Evolutionary conservation across 1,140 invertebrate genomes (phyloP), one percentile per base, ranked within the genome.

Genomic region (Calycopis cecrops): DNA sequence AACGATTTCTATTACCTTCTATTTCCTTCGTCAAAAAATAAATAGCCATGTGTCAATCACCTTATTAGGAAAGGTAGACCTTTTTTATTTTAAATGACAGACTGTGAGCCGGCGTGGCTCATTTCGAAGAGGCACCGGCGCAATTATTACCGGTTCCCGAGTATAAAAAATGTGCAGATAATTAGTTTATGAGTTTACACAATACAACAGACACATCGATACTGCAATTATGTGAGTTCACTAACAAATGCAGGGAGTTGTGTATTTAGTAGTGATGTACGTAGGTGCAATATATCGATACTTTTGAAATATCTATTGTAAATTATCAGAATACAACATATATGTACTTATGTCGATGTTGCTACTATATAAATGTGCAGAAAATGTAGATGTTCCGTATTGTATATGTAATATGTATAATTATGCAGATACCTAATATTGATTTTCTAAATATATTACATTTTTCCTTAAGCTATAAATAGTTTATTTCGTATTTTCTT

Each of bases 121-220:
- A 60, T 62, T 68, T 65, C 61, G 50, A 69, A 69, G 73, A 76
- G 66, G 63, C 38, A 67, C 76, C 71, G 69, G 53, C 65, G 51
- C 56, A 73, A 83, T 80, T 79, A 76, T 70, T 11, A 59, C 60
- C 37, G 60, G 62, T 54, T 37, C 62, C 59, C 49, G 9, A 42
- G 40, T 67, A 61, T 69, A 79, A 76, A 82, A 78, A 75, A 57
- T 59, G 61, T 63, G 67, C 65, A 69, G 59, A 76, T 79, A 80
- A 82, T 85, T 82, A 82, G 73, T 76, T 79, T 75, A 84, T 77
- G 72, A 83, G 71, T 78, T 79, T 78, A 85, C 69, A 79, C 71
- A 82, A 77, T 77, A 66, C 69, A 65, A 69, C 65, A 69, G 21
- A 73, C 61, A 57, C 66, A 73, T 72, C 60, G 60, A 71, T 66